Conservation (phyloP, 2,797 vertebrate species). For the Microchirus variegatus region DNA sequence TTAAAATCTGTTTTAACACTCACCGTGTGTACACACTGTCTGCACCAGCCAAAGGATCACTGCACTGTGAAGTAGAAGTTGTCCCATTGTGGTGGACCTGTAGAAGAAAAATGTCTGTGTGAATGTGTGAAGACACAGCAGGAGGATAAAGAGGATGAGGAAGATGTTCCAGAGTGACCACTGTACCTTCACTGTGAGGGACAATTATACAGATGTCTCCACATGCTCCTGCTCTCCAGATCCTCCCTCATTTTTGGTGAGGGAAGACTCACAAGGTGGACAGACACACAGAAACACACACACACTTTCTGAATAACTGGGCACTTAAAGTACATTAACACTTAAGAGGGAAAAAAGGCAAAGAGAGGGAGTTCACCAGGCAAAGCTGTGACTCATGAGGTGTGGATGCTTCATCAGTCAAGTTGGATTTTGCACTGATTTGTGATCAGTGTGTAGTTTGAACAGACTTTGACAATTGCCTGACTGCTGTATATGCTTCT, state of each 20-base stretch:
- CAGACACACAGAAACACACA: constrained; percentile 40
- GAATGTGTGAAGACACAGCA: constrained; percentile 20
- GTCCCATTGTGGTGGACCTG: constrained; percentile 69
- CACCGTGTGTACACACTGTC: constrained; percentile 64
- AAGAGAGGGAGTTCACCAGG: constrained; percentile 38
- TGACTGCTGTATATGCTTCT: not conserved
- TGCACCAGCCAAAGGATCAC: constrained; percentile 73
- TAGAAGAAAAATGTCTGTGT: constrained; percentile 3
- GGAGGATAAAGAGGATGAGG: constrained; percentile 24
- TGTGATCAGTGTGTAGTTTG: not conserved
- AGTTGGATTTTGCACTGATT: not conserved
- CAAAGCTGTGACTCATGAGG: constrained; percentile 59
- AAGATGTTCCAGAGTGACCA: constrained; percentile 40
- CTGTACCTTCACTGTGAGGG: constrained; percentile 14
- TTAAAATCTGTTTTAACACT: constrained; percentile 32
- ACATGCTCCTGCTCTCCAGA: constrained; percentile 21
- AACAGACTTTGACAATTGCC: not conserved
- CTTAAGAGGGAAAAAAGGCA: constrained; percentile 49
- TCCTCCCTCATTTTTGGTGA: constrained; percentile 34
- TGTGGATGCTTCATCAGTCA: not conserved
- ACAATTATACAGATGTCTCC: constrained; percentile 72
- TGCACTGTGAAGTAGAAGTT: constrained; percentile 55
- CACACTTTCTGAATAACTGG: constrained; percentile 58
- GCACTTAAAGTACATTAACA: constrained; percentile 68
- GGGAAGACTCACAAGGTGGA: constrained; percentile 28